Percentiles rank a stretch among this genome's conserved stretches.
Evolutionary conservation across 2,797 vertebrate genomes (phyloP).

Genomic region (Manis javanica): DNA sequence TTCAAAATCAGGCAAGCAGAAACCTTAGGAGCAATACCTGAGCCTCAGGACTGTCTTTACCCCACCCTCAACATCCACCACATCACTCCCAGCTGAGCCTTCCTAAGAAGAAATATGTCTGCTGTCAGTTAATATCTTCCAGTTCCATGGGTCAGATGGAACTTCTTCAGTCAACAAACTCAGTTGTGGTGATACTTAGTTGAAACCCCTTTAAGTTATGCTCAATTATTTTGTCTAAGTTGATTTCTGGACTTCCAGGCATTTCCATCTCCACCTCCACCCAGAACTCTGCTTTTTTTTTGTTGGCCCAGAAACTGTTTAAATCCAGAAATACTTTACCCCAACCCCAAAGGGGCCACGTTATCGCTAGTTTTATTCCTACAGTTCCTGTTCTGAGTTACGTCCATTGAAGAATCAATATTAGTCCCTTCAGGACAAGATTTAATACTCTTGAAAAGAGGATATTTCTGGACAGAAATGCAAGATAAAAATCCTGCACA

Average conservation of each 20-base stretch:
- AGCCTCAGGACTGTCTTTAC: slow-evolving; percentile 81
- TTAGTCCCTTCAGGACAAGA: slow-evolving; percentile 74
- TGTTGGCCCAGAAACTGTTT: slow-evolving; percentile 69
- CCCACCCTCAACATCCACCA: background rate
- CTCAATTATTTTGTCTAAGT: slow-evolving; percentile 59
- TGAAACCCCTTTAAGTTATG: slow-evolving; percentile 80
- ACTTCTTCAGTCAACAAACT: slow-evolving; percentile 42
- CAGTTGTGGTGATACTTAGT: slow-evolving; percentile 73
- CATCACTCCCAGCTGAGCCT: slow-evolving; percentile 66
- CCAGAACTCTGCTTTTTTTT: background rate
- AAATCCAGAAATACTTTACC: slow-evolving; percentile 59
- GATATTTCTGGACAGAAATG: slow-evolving; percentile 31
- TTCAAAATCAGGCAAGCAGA: slow-evolving; percentile 89
- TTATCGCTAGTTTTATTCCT: slow-evolving; percentile 52
- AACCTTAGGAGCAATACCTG: slow-evolving; percentile 81
- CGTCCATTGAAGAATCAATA: slow-evolving; percentile 61
- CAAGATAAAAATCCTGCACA: background rate
- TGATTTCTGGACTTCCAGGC: slow-evolving; percentile 69
- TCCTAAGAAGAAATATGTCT: background rate
- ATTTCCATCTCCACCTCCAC: slow-evolving; percentile 24
- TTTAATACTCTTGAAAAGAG: slow-evolving; percentile 72
- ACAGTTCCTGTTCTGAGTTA: slow-evolving; percentile 60
- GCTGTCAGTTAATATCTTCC: background rate
- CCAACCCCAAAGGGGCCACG: background rate
- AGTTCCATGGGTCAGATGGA: background rate